phyloP scores from a whole-genome alignment of 2,888 invertebrate species.

The Diabrotica balteata region DNA sequence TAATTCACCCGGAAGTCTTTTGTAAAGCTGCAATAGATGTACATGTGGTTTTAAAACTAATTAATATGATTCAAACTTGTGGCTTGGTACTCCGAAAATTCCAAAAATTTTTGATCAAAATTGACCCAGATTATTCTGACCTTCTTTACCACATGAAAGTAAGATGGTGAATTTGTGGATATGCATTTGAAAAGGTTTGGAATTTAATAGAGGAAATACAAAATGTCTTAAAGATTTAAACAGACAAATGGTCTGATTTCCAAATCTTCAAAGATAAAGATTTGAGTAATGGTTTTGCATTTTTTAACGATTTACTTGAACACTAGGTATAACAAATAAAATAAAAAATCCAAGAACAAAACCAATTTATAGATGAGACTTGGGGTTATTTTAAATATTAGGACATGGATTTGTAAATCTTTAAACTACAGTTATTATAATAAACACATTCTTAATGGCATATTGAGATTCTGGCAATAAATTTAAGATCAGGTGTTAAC shows the following conservation, averaged over 20 bases:
- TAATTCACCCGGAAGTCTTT: slow-evolving; percentile 24
- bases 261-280: background rate
- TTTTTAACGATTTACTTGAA: background rate
- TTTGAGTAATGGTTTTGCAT: background rate
- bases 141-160: slow-evolving; percentile 8
- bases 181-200: slow-evolving; percentile 21
- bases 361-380: background rate
- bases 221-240: background rate
- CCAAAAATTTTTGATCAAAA: slow-evolving; percentile 20
- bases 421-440: too few relatives aligned
- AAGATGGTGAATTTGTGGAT: slow-evolving; percentile 22
- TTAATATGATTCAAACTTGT: slow-evolving; percentile 23
- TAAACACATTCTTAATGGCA: too few relatives aligned
- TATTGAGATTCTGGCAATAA: too few relatives aligned
- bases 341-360: background rate
- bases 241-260: background rate
- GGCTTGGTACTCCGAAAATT: slow-evolving; percentile 23
- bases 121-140: slow-evolving; percentile 21
- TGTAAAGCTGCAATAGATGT: slow-evolving; percentile 23
- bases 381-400: background rate
- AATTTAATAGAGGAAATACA: slow-evolving; percentile 21
- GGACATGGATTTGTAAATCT: too few relatives aligned
- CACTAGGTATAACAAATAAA: background rate
- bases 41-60: slow-evolving; percentile 22
- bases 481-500: too few relatives aligned